phyloP scores from a whole-genome alignment of 2,113 vertebrate genomes.

The Phodopus roborovskii region DNA sequence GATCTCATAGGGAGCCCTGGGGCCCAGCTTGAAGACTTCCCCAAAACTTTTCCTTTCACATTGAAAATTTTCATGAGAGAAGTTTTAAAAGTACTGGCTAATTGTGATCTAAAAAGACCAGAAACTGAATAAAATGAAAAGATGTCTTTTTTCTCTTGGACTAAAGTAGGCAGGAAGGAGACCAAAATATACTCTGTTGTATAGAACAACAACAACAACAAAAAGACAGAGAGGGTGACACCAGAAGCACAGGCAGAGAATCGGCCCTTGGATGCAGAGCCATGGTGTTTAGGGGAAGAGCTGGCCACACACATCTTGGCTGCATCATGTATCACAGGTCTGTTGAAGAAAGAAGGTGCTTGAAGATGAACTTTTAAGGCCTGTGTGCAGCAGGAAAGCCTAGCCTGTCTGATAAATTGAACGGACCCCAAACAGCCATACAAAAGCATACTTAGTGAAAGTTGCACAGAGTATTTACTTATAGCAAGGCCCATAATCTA shows the following conservation, averaged over 20 bases:
- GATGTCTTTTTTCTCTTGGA: background rate
- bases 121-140: constrained; percentile 29
- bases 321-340: too few relatives aligned
- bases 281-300: background rate
- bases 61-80: constrained; percentile 2
- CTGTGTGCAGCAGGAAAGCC: too few relatives aligned
- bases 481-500: too few relatives aligned
- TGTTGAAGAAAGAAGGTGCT: too few relatives aligned
- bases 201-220: background rate
- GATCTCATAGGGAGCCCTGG: background rate
- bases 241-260: background rate
- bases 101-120: constrained; percentile 9
- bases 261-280: background rate
- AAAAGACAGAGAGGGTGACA: background rate
- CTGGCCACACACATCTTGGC: too few relatives aligned
- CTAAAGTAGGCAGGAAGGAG: background rate
- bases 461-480: too few relatives aligned
- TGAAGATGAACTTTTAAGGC: too few relatives aligned
- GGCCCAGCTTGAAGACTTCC: background rate
- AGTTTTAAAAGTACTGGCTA: constrained; percentile 20
- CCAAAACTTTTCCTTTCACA: background rate
- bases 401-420: too few relatives aligned
- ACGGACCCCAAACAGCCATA: too few relatives aligned
- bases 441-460: too few relatives aligned
- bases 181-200: background rate